phyloP scores from a whole-genome alignment of 2,113 vertebrate species.

The Cisticola juncidis region DNA sequence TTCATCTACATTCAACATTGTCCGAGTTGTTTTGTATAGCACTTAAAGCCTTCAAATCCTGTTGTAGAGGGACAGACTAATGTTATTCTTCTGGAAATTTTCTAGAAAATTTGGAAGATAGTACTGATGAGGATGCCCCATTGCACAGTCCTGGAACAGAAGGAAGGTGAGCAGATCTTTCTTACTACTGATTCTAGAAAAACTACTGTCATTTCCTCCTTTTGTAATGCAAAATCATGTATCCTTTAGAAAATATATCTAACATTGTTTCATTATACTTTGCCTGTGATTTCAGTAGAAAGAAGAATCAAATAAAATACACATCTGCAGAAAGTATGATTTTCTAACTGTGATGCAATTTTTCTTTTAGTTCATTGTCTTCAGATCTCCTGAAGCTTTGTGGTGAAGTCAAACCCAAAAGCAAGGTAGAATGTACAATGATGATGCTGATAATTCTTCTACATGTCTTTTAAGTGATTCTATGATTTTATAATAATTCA shows the following conservation, averaged over 20 bases:
- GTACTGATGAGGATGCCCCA: slow-evolving; percentile 91
- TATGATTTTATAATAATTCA: background rate
- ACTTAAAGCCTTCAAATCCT: background rate
- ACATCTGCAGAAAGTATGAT: background rate
- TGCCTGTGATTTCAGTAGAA: background rate
- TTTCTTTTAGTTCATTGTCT: slow-evolving; percentile 82
- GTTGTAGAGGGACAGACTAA: background rate
- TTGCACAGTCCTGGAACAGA: slow-evolving; percentile 86
- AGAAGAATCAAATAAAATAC: background rate
- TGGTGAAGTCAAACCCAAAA: slow-evolving; percentile 89
- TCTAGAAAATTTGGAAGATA: slow-evolving; percentile 90
- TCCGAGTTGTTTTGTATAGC: background rate
- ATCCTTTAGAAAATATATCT: background rate
- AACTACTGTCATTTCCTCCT: background rate
- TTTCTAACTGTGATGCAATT: background rate
- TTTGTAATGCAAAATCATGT: background rate
- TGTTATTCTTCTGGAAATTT: slow-evolving; percentile 27
- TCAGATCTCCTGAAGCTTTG: slow-evolving; percentile 95
- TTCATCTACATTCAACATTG: background rate
- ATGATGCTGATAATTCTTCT: background rate
- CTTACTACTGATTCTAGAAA: background rate
- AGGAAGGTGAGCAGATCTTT: slow-evolving; percentile 80
- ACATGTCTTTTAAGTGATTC: background rate
- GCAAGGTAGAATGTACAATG: slow-evolving; percentile 80
- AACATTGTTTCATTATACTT: background rate